Evolutionary conservation across 2,113 vertebrate species (phyloP), one percentile per base, ranked within the genome.

Genomic region (Anarrhichthys ocellatus): DNA sequence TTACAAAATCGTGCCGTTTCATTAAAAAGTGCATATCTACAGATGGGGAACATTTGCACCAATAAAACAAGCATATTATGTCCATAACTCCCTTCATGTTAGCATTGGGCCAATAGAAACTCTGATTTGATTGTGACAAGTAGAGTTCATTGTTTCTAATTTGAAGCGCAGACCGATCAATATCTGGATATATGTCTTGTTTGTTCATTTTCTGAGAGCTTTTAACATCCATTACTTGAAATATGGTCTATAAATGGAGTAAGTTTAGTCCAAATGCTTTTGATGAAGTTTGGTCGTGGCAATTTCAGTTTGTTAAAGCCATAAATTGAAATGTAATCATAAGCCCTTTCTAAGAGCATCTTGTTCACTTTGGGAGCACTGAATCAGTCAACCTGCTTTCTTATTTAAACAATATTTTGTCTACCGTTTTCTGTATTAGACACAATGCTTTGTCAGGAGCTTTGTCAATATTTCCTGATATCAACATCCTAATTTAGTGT

Each of bases 401-500:
- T 29, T 32, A 24, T 18, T 34, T 46, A 42, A 66, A 59, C 52
- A 48, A 11, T 13, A 14, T 48, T 29, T 14, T 10, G 14, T 38
- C 3, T 29, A 5, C 9, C 38, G 17, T 15, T 6, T 6, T 27
- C 10, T 58, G 9, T 54, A 18, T 34, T 15, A 20, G 3, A 9
- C 42, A 46, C 44, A 18, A 29, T 38, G n/a, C 18, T 76, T 38
- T 34, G n/a, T 44, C 0, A 3, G 17, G n/a, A 59, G 58, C 40
- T n/a, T n/a, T n/a, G n/a, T n/a, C n/a, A 85, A 81, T 48, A 64
- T 73, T 80, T 66, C 64, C 50, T 34, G 68, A 76, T 34, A 44
- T 69, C 64, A 34, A 24, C 13, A 32, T 54, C 29, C 44, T 24
- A 54, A 66, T 72, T 80, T 44, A 27, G 13, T 63, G 14, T 1